phyloP scores from a whole-genome alignment of 2,113 vertebrate species.

The Cacatua alba region DNA sequence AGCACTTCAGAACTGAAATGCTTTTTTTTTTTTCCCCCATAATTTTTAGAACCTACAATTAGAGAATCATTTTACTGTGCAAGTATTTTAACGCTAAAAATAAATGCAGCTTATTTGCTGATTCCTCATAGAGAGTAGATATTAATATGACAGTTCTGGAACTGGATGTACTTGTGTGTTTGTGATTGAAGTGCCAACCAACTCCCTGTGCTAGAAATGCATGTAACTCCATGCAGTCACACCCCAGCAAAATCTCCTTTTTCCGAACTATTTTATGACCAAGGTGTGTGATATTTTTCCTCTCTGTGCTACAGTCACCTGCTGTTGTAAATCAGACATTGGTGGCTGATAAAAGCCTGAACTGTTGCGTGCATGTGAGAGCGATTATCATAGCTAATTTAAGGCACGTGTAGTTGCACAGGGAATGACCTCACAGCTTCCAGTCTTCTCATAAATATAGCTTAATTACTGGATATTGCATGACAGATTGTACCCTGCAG shows the following conservation, averaged over 20 bases:
- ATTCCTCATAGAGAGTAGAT: neutral
- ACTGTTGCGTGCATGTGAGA: neutral
- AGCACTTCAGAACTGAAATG: neutral
- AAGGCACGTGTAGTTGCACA: slow-evolving; percentile 27
- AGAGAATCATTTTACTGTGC: neutral
- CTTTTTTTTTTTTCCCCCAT: rapidly evolving
- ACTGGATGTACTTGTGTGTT: neutral
- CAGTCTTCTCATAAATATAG: slow-evolving; percentile 26
- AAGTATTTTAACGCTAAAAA: neutral
- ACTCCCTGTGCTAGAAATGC: neutral
- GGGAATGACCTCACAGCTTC: slow-evolving; percentile 33
- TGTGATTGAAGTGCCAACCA: neutral
- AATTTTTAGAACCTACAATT: neutral
- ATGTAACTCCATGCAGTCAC: neutral
- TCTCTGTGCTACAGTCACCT: neutral
- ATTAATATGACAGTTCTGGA: neutral
- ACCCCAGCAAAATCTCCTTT: neutral
- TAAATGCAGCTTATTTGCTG: neutral
- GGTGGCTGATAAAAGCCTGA: neutral
- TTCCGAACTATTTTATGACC: neutral
- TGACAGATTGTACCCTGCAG: slow-evolving; percentile 47
- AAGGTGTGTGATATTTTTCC: neutral
- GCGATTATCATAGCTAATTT: slow-evolving; percentile 28
- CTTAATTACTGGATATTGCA: slow-evolving; percentile 60
- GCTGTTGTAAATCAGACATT: neutral